These are phyloP conservation scores for Cassiopea andromeda DNA, from an alignment of 30 jellyfish, hydroid and myxozoan genomes.

Conservation along the genomic window DNA sequence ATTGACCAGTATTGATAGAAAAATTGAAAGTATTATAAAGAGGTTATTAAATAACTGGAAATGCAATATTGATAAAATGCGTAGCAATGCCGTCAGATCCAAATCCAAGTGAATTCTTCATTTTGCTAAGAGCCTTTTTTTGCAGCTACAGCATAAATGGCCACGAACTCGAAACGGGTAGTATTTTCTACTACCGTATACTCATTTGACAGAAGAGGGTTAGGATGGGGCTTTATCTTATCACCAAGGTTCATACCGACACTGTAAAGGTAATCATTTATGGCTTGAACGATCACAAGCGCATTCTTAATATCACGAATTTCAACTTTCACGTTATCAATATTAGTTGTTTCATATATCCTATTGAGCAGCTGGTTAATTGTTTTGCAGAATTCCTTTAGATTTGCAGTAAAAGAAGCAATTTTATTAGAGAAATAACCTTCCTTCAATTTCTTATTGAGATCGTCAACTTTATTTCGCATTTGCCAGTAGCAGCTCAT, in stretches of 20 bases:
- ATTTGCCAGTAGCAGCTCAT: conserved; percentile 31
- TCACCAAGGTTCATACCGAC: conserved; percentile 13
- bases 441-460: conserved; percentile 16
- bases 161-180: neutral
- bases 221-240: conserved; percentile 27
- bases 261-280: conserved; percentile 36
- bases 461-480: conserved; percentile 15
- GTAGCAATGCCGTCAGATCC: conserved; percentile 40
- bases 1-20: neutral
- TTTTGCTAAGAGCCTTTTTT: conserved; percentile 3
- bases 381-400: conserved; percentile 11
- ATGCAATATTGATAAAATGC: conserved; percentile 23
- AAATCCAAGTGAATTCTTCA: conserved; percentile 30
- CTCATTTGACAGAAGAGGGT: conserved; percentile 41
- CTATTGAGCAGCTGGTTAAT: conserved; percentile 9
- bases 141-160: conserved; percentile 34
- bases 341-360: conserved; percentile 9
- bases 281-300: conserved; percentile 15
- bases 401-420: neutral
- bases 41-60: conserved; percentile 3
- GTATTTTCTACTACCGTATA: neutral
- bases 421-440: conserved; percentile 10
- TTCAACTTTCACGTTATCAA: conserved; percentile 14
- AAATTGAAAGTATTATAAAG: conserved; percentile 3
- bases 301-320: conserved; percentile 4